Conservation (phyloP, 1,140 invertebrate species). For the Teleopsis dalmanni region DNA sequence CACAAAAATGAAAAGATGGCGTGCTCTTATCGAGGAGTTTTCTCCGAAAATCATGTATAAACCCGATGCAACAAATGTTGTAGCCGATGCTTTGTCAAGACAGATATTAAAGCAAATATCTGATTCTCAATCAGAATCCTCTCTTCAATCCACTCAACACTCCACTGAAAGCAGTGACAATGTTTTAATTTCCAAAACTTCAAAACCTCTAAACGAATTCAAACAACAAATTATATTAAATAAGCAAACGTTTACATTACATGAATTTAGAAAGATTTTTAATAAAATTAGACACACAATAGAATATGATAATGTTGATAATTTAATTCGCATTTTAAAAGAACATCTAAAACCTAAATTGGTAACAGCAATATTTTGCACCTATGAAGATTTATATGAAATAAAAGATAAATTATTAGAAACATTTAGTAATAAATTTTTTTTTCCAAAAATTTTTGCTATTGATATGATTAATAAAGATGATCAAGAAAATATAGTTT, state of each 20-base stretch:
- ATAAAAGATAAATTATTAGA: background rate
- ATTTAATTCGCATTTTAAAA: too few relatives aligned
- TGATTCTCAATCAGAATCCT: background rate
- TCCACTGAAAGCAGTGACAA: background rate
- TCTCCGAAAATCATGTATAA: slow-evolving; percentile 1
- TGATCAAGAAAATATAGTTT: background rate
- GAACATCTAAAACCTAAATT: background rate
- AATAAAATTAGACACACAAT: background rate
- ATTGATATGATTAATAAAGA: background rate
- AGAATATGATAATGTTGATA: too few relatives aligned
- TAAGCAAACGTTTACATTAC: background rate
- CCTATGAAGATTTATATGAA: background rate
- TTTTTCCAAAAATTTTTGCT: background rate
- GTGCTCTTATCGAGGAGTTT: background rate
- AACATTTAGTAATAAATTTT: background rate
- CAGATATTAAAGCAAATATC: background rate
- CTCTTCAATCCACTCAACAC: too few relatives aligned
- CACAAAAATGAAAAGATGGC: background rate
- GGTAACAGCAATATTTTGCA: background rate
- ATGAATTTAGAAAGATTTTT: background rate
- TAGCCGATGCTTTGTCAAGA: background rate
- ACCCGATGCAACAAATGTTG: background rate
- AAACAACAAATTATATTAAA: slow-evolving; percentile 1
- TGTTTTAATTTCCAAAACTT: background rate
- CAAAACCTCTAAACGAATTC: background rate